These are phyloP conservation scores for Coenonympha arcania DNA, from an alignment of 2,888 invertebrate species.

Conservation along the genomic window DNA sequence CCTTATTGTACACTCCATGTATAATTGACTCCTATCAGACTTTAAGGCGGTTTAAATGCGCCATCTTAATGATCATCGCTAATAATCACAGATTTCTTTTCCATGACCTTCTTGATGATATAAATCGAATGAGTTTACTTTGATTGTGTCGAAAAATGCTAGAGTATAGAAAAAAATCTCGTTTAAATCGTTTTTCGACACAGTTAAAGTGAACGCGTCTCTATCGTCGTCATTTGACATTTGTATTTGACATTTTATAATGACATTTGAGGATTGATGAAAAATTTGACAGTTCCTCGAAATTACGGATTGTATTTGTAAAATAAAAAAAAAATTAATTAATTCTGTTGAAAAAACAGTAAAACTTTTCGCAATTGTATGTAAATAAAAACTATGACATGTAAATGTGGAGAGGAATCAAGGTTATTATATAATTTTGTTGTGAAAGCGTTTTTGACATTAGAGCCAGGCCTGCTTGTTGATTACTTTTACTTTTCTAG, in stretches of 20 bases:
- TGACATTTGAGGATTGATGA: no score
- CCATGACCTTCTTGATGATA: no score
- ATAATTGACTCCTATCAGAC: no score
- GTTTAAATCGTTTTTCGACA: no score
- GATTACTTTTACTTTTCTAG: constrained; percentile 51
- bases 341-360: constrained; percentile 28
- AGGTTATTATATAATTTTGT: constrained; percentile 33
- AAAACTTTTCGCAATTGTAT: constrained; percentile 26
- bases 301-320: constrained; percentile 43
- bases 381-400: constrained; percentile 23
- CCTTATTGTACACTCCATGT: no score
- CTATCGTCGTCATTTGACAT: constrained; percentile 16
- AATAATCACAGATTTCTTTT: no score
- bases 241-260: constrained; percentile 39
- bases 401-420: constrained; percentile 20
- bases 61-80: no score
- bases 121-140: no score
- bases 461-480: constrained; percentile 51
- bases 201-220: constrained; percentile 22
- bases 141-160: neutral
- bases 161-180: no score
- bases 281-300: constrained; percentile 43
- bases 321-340: constrained; percentile 29
- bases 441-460: constrained; percentile 41
- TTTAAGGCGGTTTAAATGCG: no score